Conservation (phyloP, 1,140 invertebrate species). For the Anagrus nilaparvatae region DNA sequence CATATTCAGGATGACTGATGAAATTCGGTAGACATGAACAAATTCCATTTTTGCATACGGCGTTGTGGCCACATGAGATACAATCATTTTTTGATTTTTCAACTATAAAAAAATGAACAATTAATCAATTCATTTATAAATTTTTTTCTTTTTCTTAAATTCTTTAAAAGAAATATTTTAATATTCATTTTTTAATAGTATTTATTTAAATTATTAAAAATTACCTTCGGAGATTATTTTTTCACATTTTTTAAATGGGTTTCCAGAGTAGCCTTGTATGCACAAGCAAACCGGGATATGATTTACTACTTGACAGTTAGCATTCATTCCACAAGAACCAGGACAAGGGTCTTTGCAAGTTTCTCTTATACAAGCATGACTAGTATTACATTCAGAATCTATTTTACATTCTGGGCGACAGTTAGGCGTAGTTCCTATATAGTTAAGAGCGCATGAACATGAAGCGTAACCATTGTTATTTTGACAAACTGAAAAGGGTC, state of each 20-base stretch:
- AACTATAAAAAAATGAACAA: conserved; percentile 14
- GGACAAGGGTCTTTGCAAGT: conserved; percentile 46
- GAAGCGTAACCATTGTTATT: conserved; percentile 37
- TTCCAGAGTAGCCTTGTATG: conserved; percentile 44
- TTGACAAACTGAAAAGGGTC: conserved; percentile 42
- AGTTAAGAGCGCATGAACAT: conserved; percentile 45
- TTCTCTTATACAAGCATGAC: conserved; percentile 42
- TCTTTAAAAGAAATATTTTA: no score
- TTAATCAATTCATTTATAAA: no score
- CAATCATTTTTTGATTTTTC: conserved; percentile 31
- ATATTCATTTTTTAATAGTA: no score
- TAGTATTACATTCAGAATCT: conserved; percentile 43
- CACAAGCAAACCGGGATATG: conserved; percentile 51
- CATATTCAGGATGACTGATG: conserved; percentile 55
- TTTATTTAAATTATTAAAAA: no score
- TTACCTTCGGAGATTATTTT: no score
- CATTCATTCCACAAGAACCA: conserved; percentile 45
- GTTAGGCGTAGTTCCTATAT: conserved; percentile 46
- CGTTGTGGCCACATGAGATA: conserved; percentile 58
- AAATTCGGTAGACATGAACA: conserved; percentile 54
- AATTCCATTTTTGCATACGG: conserved; percentile 51
- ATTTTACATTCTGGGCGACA: conserved; percentile 46
- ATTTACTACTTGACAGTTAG: conserved; percentile 46
- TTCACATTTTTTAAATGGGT: conserved; percentile 36
- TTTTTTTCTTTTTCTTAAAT: no score